Conservation (phyloP, 2,888 invertebrate genomes). For the Dolomedes plantarius region DNA sequence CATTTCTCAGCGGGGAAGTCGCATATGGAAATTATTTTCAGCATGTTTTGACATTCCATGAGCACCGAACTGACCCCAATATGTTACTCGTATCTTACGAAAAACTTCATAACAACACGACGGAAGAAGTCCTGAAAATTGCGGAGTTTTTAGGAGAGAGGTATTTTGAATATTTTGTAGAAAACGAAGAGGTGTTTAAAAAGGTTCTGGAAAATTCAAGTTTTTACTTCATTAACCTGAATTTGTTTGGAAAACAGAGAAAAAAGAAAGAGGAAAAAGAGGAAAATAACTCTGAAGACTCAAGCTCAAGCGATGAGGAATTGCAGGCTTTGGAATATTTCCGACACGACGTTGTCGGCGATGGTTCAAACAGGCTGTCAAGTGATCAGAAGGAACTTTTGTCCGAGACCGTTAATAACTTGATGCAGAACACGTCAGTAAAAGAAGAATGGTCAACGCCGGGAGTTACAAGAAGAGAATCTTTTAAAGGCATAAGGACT, state of each 20-base stretch:
- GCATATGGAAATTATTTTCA: conserved; percentile 67
- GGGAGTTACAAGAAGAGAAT: too few relatives aligned
- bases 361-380: neutral
- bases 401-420: neutral
- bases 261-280: neutral
- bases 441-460: neutral
- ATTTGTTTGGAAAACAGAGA: neutral
- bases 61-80: conserved; percentile 74
- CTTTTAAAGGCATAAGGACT: too few relatives aligned
- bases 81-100: conserved; percentile 77
- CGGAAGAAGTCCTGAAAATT: conserved; percentile 7
- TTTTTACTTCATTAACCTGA: conserved; percentile 24
- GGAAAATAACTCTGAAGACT: too few relatives aligned
- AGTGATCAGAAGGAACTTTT: neutral
- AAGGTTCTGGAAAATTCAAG: conserved; percentile 1
- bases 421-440: neutral
- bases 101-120: conserved; percentile 75
- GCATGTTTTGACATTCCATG: conserved; percentile 43
- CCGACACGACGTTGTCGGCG: neutral
- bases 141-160: conserved; percentile 22
- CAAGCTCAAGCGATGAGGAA: too few relatives aligned
- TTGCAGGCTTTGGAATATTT: neutral
- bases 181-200: neutral
- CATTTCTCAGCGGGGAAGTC: conserved; percentile 76
- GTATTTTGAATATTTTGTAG: neutral